Evolutionary conservation across 2,797 vertebrate species (phyloP), one percentile per base, ranked within the genome.

Genomic region (Philypnodon macrostomus): DNA sequence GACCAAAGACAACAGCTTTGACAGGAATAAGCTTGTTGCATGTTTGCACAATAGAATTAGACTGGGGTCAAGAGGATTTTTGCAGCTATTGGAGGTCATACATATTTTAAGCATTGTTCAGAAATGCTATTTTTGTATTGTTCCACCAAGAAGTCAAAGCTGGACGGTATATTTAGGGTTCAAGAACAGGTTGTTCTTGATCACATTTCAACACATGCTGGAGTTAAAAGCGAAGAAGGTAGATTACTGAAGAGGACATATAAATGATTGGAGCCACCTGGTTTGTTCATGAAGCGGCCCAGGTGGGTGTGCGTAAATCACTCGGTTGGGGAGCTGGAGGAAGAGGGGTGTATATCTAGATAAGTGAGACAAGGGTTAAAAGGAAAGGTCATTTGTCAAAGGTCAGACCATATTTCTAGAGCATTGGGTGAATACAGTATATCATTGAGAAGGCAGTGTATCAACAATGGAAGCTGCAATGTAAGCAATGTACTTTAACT

Each of bases 121-220:
- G 40, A 10, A 7, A 15, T 17, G 17, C 26, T 21, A 5, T 39
- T 19, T 36, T 53, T 58, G 39, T 27, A 12, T 27, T 32, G 30
- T 32, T 36, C 49, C 6, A 9, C 41, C 18, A 15, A 24, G 27
- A 50, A 53, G 46, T 45, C 62, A 7, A 52, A 36, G 17, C 18
- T 32, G 4, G 11, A 38, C 29, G 53, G 15, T 14, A 11, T 11
- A 52, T 53, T 61, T 26, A 12, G 19, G 11, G 32, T 38, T 62
- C 53, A 53, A 47, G 15, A 32, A 27, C 36, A 10, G n/a, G 13
- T 31, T 66, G 33, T 31, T 64, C 15, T 55, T 21, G 45, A 31
- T 68, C 45, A 33, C 1, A 6, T 73, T 68, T 63, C 42, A 66
- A 47, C 58, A 66, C 31, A 52, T 52, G 62, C 27, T 32, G 33